These are phyloP conservation scores for Nomada ferruginata DNA, from an alignment of 2,888 invertebrate genomes.

Conservation along the genomic window DNA sequence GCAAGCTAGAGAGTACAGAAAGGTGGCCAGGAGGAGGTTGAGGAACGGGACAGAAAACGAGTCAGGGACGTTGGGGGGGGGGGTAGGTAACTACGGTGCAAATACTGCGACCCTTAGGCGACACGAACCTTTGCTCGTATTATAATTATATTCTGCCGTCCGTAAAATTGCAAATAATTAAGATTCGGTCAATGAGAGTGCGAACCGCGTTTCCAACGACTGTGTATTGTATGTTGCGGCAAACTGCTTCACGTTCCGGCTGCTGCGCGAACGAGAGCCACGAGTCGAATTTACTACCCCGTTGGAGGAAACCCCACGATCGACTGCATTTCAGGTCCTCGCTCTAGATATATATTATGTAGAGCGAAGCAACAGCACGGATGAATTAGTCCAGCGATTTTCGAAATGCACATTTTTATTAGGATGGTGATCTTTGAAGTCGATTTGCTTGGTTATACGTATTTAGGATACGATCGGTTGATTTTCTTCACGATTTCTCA, in stretches of 20 bases:
- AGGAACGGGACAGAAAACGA: conserved; percentile 63
- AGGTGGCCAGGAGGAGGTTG: conserved; percentile 48
- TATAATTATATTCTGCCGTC: conserved; percentile 80
- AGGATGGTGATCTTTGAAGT: too few species aligned
- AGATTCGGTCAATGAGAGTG: conserved; percentile 78
- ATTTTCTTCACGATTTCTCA: too few species aligned
- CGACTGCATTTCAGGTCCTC: not conserved
- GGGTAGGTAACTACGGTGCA: conserved; percentile 74
- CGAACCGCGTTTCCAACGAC: conserved; percentile 65
- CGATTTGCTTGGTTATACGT: too few species aligned
- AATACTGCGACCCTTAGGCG: conserved; percentile 77
- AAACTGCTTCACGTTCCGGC: conserved; percentile 1
- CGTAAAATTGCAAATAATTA: conserved; percentile 82
- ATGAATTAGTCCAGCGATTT: not conserved
- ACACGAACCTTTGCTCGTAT: conserved; percentile 77
- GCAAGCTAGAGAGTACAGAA: conserved; percentile 45
- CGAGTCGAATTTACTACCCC: not conserved
- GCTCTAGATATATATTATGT: too few species aligned
- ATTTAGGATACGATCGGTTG: too few species aligned
- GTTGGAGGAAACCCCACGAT: not conserved
- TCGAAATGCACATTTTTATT: too few species aligned
- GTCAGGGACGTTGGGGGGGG: conserved; percentile 68
- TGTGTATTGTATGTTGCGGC: conserved; percentile 42
- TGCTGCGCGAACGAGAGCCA: not conserved
- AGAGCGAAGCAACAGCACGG: too few species aligned